Conservation (phyloP, 1,140 invertebrate species). For the Linepithema humile region DNA sequence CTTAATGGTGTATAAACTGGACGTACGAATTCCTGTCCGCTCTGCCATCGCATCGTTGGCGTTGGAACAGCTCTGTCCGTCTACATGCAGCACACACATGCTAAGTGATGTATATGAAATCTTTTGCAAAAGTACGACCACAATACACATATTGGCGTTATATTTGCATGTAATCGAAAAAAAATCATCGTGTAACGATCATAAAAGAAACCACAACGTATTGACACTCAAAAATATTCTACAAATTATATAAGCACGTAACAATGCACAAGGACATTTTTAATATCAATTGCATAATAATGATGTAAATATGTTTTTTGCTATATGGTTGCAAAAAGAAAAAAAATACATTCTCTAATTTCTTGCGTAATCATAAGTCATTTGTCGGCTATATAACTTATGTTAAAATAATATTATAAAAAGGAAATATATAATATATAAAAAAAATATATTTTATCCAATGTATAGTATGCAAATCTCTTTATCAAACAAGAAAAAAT, state of each 20-base stretch:
- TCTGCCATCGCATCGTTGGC: constrained; percentile 80
- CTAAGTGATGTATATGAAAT: constrained; percentile 80
- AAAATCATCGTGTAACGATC: neutral
- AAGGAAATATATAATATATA: neutral
- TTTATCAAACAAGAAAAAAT: constrained; percentile 16
- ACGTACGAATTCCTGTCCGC: constrained; percentile 81
- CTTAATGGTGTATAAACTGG: constrained; percentile 78
- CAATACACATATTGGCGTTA: neutral
- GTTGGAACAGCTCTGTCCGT: constrained; percentile 78
- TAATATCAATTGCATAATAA: neutral
- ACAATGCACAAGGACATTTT: constrained; percentile 1
- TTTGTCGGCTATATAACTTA: neutral
- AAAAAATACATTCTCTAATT: neutral
- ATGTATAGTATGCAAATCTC: neutral
- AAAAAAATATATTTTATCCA: neutral
- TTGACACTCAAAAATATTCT: neutral
- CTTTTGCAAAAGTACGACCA: constrained; percentile 60
- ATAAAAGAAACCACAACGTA: neutral
- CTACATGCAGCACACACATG: constrained; percentile 85
- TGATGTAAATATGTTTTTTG: neutral
- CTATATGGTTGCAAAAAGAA: neutral
- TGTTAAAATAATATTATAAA: constrained; percentile 25
- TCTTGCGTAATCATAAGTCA: neutral
- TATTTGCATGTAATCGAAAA: constrained; percentile 12
- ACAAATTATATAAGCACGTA: constrained; percentile 20